Conservation (phyloP, 2,797 vertebrate genomes). For the Melanotaenia boesemani region DNA sequence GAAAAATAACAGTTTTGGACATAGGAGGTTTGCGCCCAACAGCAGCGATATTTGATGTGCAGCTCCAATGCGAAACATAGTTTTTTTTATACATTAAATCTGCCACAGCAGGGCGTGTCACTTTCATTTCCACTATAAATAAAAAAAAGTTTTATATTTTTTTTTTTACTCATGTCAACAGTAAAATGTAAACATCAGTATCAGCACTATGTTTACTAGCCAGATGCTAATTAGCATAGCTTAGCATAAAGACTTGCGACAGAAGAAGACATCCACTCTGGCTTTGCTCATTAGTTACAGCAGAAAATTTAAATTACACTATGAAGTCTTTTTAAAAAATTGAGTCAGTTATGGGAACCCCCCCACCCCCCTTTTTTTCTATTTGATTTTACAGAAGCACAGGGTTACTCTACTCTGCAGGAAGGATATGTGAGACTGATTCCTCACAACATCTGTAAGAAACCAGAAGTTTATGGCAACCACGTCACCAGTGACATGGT, state of each 20-base stretch:
- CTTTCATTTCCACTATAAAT: background rate
- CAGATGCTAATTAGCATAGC: background rate
- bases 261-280: background rate
- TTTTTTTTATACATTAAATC: background rate
- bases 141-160: background rate
- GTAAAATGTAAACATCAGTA: background rate
- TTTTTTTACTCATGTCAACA: background rate
- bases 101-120: background rate
- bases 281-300: background rate
- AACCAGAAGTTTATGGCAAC: constrained; percentile 88
- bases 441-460: constrained; percentile 84
- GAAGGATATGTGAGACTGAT: constrained; percentile 88
- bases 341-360: background rate
- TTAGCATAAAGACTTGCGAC: background rate
- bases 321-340: background rate
- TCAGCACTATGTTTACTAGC: background rate
- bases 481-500: constrained; percentile 92
- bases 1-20: too few species aligned
- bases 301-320: background rate
- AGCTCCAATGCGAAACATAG: background rate
- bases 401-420: constrained; percentile 86
- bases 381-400: constrained; percentile 73
- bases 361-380: background rate
- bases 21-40: too few species aligned
- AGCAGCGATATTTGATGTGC: background rate